phyloP scores from a whole-genome alignment of 2,888 invertebrate species.

The Macrostomum cliftonense region DNA sequence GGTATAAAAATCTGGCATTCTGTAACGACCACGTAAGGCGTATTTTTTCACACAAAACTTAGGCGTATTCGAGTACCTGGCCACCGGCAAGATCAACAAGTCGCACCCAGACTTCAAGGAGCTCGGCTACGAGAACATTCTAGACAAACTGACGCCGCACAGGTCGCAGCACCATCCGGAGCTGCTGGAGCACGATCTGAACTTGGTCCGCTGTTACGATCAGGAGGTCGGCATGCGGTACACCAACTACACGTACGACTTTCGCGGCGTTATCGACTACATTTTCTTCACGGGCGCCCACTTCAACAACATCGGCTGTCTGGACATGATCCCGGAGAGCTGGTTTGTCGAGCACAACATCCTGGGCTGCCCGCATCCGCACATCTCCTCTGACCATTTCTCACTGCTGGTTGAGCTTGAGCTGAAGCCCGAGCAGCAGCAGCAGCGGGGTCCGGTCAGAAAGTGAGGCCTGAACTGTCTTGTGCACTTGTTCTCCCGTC shows the following conservation, averaged over 20 bases:
- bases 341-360: constrained; percentile 67
- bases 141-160: constrained; percentile 53
- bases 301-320: constrained; percentile 76
- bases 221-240: constrained; percentile 77
- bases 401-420: constrained; percentile 34
- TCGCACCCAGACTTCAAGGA: constrained; percentile 92
- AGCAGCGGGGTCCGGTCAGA: neutral
- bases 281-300: constrained; percentile 90
- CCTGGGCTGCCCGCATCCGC: constrained; percentile 88
- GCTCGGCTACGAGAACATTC: constrained; percentile 69
- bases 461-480: too few species aligned
- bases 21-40: too few species aligned
- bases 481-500: too few species aligned
- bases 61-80: constrained; percentile 88
- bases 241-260: constrained; percentile 98
- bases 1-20: too few species aligned
- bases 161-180: constrained; percentile 35
- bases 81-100: constrained; percentile 66
- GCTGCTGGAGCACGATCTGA: constrained; percentile 74
- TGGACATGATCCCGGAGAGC: constrained; percentile 77
- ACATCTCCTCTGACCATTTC: constrained; percentile 59
- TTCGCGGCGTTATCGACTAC: constrained; percentile 98
- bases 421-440: constrained; percentile 17
- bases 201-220: constrained; percentile 79
- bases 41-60: constrained; percentile 19